Evolutionary conservation across 2,113 vertebrate genomes (phyloP).

Genomic region (Salvelinus fontinalis): DNA sequence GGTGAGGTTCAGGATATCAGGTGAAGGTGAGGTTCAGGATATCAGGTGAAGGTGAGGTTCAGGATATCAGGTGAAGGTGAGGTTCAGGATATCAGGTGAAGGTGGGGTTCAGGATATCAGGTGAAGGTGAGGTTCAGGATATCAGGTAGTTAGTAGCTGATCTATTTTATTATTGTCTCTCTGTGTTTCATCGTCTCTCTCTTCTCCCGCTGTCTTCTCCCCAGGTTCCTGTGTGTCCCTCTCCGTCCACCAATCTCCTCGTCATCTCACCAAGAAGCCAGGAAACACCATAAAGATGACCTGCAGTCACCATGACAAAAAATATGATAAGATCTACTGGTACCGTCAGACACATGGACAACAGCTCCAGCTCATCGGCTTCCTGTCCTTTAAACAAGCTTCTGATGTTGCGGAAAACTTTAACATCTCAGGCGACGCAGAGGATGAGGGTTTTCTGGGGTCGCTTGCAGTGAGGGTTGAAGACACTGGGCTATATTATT

Average conservation of each 20-base stretch:
- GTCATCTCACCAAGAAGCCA: background rate
- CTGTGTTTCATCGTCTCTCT: background rate
- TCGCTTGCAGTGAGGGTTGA: background rate
- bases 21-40: too few species aligned
- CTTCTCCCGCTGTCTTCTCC: background rate
- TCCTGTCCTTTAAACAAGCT: background rate
- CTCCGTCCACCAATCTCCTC: constrained; percentile 5
- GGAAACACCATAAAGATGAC: background rate
- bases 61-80: background rate
- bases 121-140: too few species aligned
- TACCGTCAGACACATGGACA: constrained; percentile 2
- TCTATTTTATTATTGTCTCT: background rate
- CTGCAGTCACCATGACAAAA: constrained; percentile 19
- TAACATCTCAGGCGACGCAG: background rate
- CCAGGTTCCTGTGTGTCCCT: background rate
- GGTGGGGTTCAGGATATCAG: background rate
- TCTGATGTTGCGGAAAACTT: background rate
- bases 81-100: background rate
- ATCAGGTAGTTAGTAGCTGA: background rate
- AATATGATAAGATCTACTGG: constrained; percentile 22
- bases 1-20: background rate
- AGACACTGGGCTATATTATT: constrained; percentile 15
- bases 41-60: background rate
- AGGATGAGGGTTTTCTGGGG: background rate
- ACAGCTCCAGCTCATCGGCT: background rate